Evolutionary conservation across 2,113 vertebrate genomes (phyloP), one percentile per base, ranked within the genome.

Genomic region (Macrotus californicus): DNA sequence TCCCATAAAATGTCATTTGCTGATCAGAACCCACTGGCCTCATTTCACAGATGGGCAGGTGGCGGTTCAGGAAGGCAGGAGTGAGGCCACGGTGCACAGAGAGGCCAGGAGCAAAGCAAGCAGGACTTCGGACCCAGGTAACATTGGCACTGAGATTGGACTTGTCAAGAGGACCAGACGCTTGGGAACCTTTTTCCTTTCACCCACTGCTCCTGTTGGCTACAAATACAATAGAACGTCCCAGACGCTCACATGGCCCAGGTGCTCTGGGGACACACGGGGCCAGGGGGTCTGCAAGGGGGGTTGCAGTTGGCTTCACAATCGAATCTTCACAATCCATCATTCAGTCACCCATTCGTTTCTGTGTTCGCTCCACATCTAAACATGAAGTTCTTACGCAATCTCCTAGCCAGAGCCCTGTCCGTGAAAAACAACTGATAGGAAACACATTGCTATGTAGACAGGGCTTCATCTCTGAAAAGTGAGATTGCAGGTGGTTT

Each of bases 141-240:
- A 50, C 16, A 18, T 76, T 69, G 50, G 34, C 12, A 18, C 24
- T 0, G 31, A 26, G 19, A 29, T 11, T 14, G 24, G 31, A 81
- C 36, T 66, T 81, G 89, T 39, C 48, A 26, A 48, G 21, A 12
- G 24, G 39, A 77, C 39, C 15, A 26, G 22, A 31, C 12, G 36
- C 24, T 39, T 34, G 48, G 39, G 36, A 34, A 18, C 4, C 19
- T 67, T 64, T n/a, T 36, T 5, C 34, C 41, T 21, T 41, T 77
- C 14, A 24, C 64, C n/a, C 29, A 0, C 36, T 2, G 36, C 34
- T 36, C 48, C 19, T 8, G 26, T 21, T 59, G 59, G 34, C 75
- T 29, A 7, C 10, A 7, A 15, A 41, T n/a, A 1, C 39, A 34
- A 1, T 2, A 22, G 46, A 43, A 26, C 2, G 6, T 39, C 16